Evolutionary conservation across 2,113 vertebrate genomes (phyloP).

Genomic region (Ramphastos sulfuratus): DNA sequence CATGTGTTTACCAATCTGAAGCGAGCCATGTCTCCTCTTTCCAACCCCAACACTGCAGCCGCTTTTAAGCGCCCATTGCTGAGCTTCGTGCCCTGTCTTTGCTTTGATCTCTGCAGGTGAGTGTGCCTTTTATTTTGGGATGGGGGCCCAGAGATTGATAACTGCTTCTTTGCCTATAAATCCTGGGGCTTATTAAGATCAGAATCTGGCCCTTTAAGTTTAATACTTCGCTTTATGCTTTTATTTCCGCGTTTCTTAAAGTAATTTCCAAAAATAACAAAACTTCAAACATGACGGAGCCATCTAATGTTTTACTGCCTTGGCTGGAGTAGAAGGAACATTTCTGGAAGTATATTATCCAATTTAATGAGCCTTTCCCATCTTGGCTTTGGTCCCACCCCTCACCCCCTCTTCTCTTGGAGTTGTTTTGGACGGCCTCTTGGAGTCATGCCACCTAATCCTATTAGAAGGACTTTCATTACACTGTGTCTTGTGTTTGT

Average conservation of each 20-base stretch:
- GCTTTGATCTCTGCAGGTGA: conserved; percentile 52
- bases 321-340: conserved; percentile 59
- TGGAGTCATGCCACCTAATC: conserved; percentile 52
- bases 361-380: conserved; percentile 58
- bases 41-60: conserved; percentile 16
- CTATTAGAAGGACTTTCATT: conserved; percentile 63
- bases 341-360: conserved; percentile 61
- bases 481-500: conserved; percentile 47
- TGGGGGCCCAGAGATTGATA: conserved; percentile 23
- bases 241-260: conserved; percentile 62
- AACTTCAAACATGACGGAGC: conserved; percentile 62
- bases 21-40: not conserved
- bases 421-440: conserved; percentile 43
- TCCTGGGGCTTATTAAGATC: conserved; percentile 47
- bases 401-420: conserved; percentile 11
- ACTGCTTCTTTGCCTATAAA: conserved; percentile 50
- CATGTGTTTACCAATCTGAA: conserved; percentile 19
- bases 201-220: conserved; percentile 64
- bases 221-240: conserved; percentile 59
- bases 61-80: not conserved
- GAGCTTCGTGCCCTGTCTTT: not conserved
- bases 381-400: conserved; percentile 37
- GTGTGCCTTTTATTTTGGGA: not conserved
- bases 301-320: conserved; percentile 60
- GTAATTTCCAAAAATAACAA: conserved; percentile 67